Evolutionary conservation across 2,797 vertebrate genomes (phyloP).

Genomic region (Florisuga fusca): DNA sequence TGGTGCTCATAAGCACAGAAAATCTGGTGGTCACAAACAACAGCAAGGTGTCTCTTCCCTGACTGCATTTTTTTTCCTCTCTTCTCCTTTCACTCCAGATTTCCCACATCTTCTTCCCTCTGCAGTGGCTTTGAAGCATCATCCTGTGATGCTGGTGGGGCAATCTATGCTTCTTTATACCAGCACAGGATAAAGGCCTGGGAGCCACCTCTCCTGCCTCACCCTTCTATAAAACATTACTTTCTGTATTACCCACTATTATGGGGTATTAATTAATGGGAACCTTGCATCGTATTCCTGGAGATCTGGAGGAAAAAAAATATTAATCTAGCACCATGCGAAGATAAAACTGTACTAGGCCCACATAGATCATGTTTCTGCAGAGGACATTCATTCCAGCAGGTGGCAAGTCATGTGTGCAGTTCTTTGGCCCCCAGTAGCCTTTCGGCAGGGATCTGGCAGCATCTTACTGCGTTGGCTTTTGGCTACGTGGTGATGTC

Average conservation of each 20-base stretch:
- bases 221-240: rapidly evolving
- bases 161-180: rapidly evolving
- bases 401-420: neutral
- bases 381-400: neutral
- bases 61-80: neutral
- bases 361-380: neutral
- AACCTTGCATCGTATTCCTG: neutral
- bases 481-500: neutral
- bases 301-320: neutral
- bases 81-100: neutral
- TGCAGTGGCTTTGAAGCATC: neutral
- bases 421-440: neutral
- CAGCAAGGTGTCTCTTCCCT: neutral
- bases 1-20: rapidly evolving
- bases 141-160: neutral
- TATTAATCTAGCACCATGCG: neutral
- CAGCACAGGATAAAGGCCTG: neutral
- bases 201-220: neutral
- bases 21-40: neutral
- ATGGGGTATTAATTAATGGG: no score
- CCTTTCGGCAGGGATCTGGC: neutral
- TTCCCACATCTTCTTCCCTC: neutral
- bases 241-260: neutral
- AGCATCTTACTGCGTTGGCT: neutral
- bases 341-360: neutral